Evolutionary conservation across 2,113 vertebrate genomes (phyloP).

Genomic region (Accipiter cooperii): DNA sequence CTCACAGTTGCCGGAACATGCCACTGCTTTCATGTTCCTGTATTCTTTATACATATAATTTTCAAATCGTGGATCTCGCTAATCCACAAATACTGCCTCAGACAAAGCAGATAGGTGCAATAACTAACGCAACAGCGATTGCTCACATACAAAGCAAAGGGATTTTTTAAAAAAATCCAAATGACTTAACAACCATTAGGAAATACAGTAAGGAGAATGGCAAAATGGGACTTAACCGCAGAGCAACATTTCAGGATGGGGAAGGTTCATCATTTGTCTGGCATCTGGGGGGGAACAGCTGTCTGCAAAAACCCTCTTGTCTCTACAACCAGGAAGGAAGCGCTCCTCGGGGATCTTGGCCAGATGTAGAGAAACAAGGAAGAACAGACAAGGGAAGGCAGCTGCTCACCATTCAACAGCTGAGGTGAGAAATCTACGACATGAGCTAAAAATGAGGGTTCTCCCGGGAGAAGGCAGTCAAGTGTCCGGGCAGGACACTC

Average conservation of each 20-base stretch:
- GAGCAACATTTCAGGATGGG: not conserved
- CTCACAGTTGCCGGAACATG: not conserved
- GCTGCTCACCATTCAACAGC: not conserved
- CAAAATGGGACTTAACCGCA: not conserved
- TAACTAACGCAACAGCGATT: not conserved
- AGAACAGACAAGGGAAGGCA: not conserved
- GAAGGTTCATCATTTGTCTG: not conserved
- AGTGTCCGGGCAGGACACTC: not conserved
- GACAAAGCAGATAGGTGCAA: not conserved
- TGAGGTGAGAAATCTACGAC: not conserved
- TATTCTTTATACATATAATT: not conserved
- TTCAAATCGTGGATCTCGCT: not conserved
- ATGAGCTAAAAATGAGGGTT: not conserved
- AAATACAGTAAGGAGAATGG: not conserved
- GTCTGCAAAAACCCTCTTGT: not conserved
- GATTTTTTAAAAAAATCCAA: not conserved
- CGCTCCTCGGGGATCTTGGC: not conserved
- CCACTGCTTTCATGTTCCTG: not conserved
- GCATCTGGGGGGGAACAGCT: not conserved
- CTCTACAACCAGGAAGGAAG: not conserved
- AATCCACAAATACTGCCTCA: not conserved
- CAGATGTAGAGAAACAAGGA: not conserved
- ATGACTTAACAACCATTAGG: not conserved
- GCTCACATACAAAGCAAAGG: not conserved
- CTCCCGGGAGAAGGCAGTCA: not conserved